Evolutionary conservation across 2,888 invertebrate genomes (phyloP).

Genomic region (Aporophyla lueneburgensis): DNA sequence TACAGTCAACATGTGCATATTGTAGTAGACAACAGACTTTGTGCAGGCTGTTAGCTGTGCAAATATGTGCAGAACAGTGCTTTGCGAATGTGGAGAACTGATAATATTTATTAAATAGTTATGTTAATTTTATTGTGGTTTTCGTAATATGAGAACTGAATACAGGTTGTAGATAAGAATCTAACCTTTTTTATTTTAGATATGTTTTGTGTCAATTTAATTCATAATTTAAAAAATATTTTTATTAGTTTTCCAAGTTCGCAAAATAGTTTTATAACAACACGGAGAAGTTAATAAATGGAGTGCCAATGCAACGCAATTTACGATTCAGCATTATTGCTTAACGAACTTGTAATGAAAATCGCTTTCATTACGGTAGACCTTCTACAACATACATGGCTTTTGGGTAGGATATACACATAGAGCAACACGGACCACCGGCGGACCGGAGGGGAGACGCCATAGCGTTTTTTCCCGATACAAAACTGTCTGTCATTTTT

Average conservation of each 20-base stretch:
- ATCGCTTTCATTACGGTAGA: neutral
- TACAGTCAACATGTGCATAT: conserved; percentile 35
- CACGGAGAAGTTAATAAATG: conserved; percentile 45
- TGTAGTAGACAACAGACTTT: conserved; percentile 13
- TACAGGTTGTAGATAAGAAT: neutral
- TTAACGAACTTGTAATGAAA: neutral
- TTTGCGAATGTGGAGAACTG: conserved; percentile 44
- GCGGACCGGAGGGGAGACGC: too few species aligned
- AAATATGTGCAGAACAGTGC: conserved; percentile 42
- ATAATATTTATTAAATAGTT: conserved; percentile 1
- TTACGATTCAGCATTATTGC: neutral
- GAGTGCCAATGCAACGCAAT: conserved; percentile 4
- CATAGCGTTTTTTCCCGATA: too few species aligned
- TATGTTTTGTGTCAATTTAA: too few species aligned
- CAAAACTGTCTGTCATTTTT: too few species aligned
- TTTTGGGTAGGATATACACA: neutral
- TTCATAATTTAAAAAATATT: too few species aligned
- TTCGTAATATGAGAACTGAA: neutral
- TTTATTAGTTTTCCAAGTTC: conserved; percentile 20
- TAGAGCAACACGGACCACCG: too few species aligned
- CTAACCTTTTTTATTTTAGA: neutral
- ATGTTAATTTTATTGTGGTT: neutral
- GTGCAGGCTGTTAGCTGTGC: conserved; percentile 48
- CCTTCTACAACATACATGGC: neutral
- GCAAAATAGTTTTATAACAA: conserved; percentile 23